Conservation (phyloP, 2,113 vertebrate species). For the Podocnemis expansa region DNA sequence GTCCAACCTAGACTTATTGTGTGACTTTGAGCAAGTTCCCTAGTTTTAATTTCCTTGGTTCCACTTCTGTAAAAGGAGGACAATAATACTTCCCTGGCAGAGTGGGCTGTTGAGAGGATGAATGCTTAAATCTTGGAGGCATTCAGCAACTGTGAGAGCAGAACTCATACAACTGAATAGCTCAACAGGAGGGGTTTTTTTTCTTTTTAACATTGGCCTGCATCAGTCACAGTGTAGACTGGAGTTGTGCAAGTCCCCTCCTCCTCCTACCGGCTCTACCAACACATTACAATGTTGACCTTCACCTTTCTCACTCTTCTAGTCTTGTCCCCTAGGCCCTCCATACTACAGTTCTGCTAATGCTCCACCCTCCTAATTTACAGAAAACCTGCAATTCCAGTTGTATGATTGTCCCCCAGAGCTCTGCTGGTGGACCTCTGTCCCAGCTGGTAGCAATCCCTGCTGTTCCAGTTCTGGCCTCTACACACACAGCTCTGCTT, state of each 20-base stretch:
- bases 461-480: not conserved
- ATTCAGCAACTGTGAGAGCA: not conserved
- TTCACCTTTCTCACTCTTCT: accelerated
- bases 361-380: not conserved
- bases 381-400: not conserved
- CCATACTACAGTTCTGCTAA: accelerated
- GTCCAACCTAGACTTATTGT: not conserved
- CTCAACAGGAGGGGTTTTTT: not conserved
- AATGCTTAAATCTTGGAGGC: not conserved
- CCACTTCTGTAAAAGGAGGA: not conserved
- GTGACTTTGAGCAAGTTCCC: not conserved
- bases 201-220: not conserved
- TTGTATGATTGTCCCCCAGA: not conserved
- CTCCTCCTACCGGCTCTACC: not conserved
- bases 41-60: not conserved
- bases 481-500: not conserved
- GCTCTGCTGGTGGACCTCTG: not conserved
- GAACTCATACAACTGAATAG: accelerated
- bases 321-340: not conserved
- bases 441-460: accelerated
- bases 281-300: not conserved
- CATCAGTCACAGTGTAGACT: accelerated
- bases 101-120: not conserved
- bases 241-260: not conserved
- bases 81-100: not conserved